A percentile compares a stretch with the other conserved stretches of the same genome.
These are phyloP conservation scores for Hemicentrotus pulcherrimus DNA, from an alignment of 35 echinoderm and acorn worm species.

Conservation along the genomic window DNA sequence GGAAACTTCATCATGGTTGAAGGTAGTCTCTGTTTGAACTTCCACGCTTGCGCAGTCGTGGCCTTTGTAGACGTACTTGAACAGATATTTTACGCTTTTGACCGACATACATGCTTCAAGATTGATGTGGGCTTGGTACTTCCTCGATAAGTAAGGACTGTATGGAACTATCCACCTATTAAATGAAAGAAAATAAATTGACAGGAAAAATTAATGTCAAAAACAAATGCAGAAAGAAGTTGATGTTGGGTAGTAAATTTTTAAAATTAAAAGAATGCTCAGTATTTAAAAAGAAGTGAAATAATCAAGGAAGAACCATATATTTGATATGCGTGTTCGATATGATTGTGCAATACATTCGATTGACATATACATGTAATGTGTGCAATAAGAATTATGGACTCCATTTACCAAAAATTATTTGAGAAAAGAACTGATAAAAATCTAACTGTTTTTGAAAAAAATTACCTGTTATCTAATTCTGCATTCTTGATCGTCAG, in stretches of 20 bases:
- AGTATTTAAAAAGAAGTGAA: no score
- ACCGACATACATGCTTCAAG: background rate
- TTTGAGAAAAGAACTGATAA: no score
- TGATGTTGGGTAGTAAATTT: background rate
- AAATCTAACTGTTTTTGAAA: no score
- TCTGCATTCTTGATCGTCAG: background rate
- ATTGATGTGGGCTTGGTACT: background rate
- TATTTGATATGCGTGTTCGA: no score
- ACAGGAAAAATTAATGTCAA: no score
- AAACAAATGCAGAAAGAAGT: background rate
- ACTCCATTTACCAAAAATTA: no score
- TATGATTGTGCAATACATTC: no score
- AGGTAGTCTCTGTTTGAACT: background rate
- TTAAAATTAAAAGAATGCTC: background rate
- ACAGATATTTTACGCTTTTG: background rate
- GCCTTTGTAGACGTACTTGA: constrained; percentile 8
- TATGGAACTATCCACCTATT: constrained; percentile 20
- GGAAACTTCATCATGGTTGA: background rate
- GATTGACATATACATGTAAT: no score
- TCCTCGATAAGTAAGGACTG: background rate
- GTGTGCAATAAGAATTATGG: no score
- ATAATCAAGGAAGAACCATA: no score
- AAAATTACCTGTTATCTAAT: no score
- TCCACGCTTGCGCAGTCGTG: background rate
- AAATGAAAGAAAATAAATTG: no score